These are phyloP conservation scores for Yponomeuta sedellus DNA, from an alignment of 2,888 invertebrate genomes.

Conservation along the genomic window DNA sequence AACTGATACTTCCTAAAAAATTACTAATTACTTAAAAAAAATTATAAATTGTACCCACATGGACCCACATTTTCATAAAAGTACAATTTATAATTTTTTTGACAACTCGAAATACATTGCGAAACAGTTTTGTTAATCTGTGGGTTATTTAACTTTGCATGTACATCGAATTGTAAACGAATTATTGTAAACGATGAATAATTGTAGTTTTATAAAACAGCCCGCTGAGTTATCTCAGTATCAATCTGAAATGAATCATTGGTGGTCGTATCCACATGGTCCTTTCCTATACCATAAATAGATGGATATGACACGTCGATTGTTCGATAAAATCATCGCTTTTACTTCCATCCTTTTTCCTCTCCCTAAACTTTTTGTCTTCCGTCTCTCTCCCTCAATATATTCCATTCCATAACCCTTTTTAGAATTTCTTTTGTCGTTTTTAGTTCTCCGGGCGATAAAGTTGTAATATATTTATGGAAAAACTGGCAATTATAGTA, in stretches of 20 bases:
- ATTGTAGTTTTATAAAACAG: too few relatives aligned
- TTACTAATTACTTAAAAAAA: too few relatives aligned
- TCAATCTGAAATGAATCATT: background rate
- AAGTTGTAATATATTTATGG: slow-evolving; percentile 56
- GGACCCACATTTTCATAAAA: too few relatives aligned
- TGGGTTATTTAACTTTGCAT: too few relatives aligned
- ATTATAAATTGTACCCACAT: too few relatives aligned
- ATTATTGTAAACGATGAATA: too few relatives aligned
- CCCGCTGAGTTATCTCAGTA: too few relatives aligned
- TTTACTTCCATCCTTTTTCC: slow-evolving; percentile 19
- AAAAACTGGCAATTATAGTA: slow-evolving; percentile 64
- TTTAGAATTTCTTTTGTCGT: slow-evolving; percentile 12
- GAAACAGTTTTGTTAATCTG: too few relatives aligned
- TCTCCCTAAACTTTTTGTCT: background rate
- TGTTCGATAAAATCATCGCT: slow-evolving; percentile 56
- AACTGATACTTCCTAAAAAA: too few relatives aligned
- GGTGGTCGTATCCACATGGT: slow-evolving; percentile 5
- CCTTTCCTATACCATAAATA: slow-evolving; percentile 11
- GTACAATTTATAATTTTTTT: too few relatives aligned
- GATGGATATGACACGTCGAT: slow-evolving; percentile 43
- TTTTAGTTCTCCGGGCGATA: slow-evolving; percentile 40
- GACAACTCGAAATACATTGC: too few relatives aligned
- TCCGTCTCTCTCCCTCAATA: slow-evolving; percentile 5
- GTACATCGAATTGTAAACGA: too few relatives aligned
- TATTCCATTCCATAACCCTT: slow-evolving; percentile 8